Evolutionary conservation across 2,113 vertebrate species (phyloP).

Genomic region (Sigmodon hispidus): DNA sequence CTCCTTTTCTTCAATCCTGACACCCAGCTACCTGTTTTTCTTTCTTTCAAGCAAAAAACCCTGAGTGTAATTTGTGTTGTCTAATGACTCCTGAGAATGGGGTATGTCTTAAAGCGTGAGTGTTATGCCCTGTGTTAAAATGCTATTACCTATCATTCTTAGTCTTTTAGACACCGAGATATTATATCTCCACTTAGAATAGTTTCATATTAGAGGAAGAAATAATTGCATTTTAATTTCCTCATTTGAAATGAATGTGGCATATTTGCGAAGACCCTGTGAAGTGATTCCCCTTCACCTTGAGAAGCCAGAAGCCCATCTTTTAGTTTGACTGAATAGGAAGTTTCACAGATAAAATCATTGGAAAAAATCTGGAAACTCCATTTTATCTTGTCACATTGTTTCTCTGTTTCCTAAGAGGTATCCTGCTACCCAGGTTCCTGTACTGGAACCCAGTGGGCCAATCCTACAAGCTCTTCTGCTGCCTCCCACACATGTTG

Average conservation of each 20-base stretch:
- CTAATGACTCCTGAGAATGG: neutral
- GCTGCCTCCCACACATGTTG: neutral
- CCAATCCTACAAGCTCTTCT: neutral
- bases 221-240: neutral
- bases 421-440: neutral
- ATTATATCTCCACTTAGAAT: constrained; percentile 18
- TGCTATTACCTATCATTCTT: neutral
- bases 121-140: constrained; percentile 17
- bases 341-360: neutral
- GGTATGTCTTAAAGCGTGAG: neutral
- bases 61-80: neutral
- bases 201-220: neutral
- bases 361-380: neutral
- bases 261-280: neutral
- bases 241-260: neutral
- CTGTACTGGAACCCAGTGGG: neutral
- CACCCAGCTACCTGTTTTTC: neutral
- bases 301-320: neutral
- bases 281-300: neutral
- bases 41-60: neutral
- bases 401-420: neutral
- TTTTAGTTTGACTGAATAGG: neutral
- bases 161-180: constrained; percentile 30
- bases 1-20: neutral
- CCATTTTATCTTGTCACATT: neutral